Base-by-base conservation (phyloP, 2,888 invertebrate genomes). In the Acronicta alni region DNA sequence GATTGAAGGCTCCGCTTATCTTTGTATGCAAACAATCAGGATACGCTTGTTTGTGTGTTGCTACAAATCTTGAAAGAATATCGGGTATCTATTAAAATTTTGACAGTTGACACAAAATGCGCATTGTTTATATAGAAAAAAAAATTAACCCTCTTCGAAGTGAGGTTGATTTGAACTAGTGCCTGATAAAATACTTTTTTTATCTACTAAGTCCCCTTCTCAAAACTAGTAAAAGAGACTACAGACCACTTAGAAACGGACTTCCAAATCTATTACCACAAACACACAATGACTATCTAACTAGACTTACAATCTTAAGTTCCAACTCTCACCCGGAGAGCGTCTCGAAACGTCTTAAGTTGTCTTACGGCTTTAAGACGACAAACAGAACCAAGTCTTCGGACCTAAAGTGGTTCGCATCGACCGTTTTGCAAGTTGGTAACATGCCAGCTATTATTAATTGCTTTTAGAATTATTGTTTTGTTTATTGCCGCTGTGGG, bases 381-480 rank as follows among this genome's bases (percentile, higher is more conserved):
- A 80, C 83, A 82, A 73, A 85, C 82, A 82, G 63, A 75, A 78
- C 74, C 81, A 75, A 67, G 75, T 77, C 63, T 77, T 67, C 32
- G 49, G 57, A 74, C 73, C 80, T 78, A 79, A 80, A 84, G 80
- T 79, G 80, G 81, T 85, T 81, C 76, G 70, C 78, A 72, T 77
- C 77, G 68, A 83, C 80, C 83, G 70, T 79, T 81, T 80, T 81
- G 82, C 75, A 76, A 85, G 74, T 89, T 88, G 87, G 87, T 85
- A 77, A 66, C 65, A 75, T 81, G 86, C 88, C 88, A 87, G 82
- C 69, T 79, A 80, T 84, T 88, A 85, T 86, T 85, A 86, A 85
- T 85, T 75, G 82, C 68, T 60, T 53, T 58, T 72, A 57, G 49
- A 78, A 75, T 81, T 82, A 83, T 81, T 80, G 80, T 81, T 77